A percentile compares a stretch with the other conserved stretches of the same genome.
Evolutionary conservation across 64 coral and sea anemone genomes (phyloP).

Genomic region (Platygyra sinensis): DNA sequence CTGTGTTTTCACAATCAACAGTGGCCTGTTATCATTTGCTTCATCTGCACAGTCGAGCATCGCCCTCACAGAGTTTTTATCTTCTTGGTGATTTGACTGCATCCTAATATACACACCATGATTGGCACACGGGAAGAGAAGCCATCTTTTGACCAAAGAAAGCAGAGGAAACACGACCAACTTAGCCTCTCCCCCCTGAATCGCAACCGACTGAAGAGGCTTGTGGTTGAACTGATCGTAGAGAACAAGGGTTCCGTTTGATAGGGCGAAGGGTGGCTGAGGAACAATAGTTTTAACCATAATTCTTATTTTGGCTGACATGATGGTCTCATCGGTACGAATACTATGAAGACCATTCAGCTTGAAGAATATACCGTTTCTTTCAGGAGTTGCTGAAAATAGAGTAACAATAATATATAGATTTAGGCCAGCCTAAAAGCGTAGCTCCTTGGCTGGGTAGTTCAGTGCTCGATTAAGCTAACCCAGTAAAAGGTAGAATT

Average conservation of each 20-base stretch:
- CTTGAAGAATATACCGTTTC: slow-evolving; percentile 3
- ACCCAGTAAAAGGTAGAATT: too few species aligned
- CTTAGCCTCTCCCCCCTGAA: not conserved
- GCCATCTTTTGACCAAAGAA: slow-evolving; percentile 15
- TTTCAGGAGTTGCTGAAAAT: not conserved
- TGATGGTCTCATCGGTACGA: not conserved
- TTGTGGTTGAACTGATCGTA: not conserved
- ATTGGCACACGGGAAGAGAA: not conserved
- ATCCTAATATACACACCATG: slow-evolving; percentile 19
- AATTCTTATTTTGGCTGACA: not conserved
- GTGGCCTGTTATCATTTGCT: not conserved
- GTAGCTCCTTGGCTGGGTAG: too few species aligned
- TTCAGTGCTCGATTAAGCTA: too few species aligned
- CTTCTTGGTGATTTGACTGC: not conserved
- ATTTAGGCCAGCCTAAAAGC: too few species aligned
- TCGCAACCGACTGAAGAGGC: not conserved
- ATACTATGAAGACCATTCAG: not conserved
- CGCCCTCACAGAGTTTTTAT: not conserved
- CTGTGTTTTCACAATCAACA: slow-evolving; percentile 13
- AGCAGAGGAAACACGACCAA: not conserved
- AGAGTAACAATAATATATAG: not conserved
- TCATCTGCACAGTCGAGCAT: not conserved
- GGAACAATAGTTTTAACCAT: not conserved
- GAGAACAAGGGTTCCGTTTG: not conserved
- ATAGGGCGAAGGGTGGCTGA: not conserved